Evolutionary conservation across 2,888 invertebrate genomes (phyloP), one percentile per base, ranked within the genome.

Genomic region (Drosophila algonquin): DNA sequence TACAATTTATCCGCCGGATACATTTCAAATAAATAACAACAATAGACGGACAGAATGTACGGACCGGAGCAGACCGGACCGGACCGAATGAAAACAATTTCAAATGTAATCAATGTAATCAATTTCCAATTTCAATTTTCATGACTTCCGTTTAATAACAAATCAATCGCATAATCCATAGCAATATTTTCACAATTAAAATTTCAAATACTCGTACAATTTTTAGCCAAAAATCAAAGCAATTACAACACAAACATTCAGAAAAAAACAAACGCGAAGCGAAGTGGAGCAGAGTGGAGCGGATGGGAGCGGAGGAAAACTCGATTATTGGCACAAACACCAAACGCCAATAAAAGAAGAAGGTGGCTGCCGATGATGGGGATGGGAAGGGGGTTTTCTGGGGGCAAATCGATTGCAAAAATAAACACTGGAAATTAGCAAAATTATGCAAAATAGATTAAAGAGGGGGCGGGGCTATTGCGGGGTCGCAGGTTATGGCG

Each of bases 121-220:
- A 77, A 70, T 77, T 81, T 81, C 71, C 65, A 65, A 68, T 76
- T 52, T 64, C 51, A 32, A 63, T 74, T 87, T 84, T 85, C 76
- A 87, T 87, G 88, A 86, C 86, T 82, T 87, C 83, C 87, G 81
- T 80, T 85, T 78, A 80, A 89, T 85, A 89, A 89, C 85, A 85
- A 85, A 89, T 88, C 89, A 89, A 89, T 89, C 88, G 83, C 87
- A 89, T 89, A 88, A 89, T 89, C 89, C 76, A 71, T 83, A 80
- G 87, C 75, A 89, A 89, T 89, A 89, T 89, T 89, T 78, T 64
- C 73, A 81, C 88, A 89, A 89, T 89, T 89, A 88, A 89, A 89
- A 89, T 89, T 87, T 83, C 87, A 89, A 89, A 89, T 87, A 88
- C 40, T 14, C 40, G 40, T 7, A 6, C 7, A 81, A 87, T 81